Evolutionary conservation across 1,140 invertebrate species (phyloP).

Genomic region (Heliconius eleuchia): DNA sequence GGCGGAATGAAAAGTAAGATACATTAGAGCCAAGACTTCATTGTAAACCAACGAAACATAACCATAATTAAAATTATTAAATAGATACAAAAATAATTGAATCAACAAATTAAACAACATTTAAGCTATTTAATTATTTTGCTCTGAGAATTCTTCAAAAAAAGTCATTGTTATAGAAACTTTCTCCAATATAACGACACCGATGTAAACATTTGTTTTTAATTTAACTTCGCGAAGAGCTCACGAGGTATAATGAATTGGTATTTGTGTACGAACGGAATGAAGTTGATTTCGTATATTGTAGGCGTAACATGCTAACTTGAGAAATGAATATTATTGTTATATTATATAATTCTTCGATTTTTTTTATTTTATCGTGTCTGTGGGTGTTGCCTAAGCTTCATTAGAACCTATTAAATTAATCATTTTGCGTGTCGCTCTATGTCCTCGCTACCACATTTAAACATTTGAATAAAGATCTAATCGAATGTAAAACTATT

Average conservation of each 20-base stretch:
- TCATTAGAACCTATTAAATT: too few relatives aligned
- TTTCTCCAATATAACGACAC: slow-evolving; percentile 36
- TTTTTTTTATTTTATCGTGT: too few relatives aligned
- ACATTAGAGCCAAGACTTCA: too few relatives aligned
- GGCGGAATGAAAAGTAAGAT: too few relatives aligned
- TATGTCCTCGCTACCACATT: too few relatives aligned
- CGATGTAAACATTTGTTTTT: slow-evolving; percentile 47
- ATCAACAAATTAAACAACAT: not conserved
- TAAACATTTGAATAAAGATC: too few relatives aligned
- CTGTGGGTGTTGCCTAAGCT: too few relatives aligned
- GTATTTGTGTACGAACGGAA: not conserved
- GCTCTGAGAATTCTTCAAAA: not conserved
- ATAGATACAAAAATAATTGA: not conserved
- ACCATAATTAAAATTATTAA: not conserved
- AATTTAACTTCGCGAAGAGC: slow-evolving; percentile 43
- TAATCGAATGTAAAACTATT: too few relatives aligned
- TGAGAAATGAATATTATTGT: not conserved
- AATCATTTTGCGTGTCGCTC: too few relatives aligned
- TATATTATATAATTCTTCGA: not conserved
- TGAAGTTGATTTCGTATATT: slow-evolving; percentile 1
- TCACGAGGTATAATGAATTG: slow-evolving; percentile 8
- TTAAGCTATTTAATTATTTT: not conserved
- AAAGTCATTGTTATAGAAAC: slow-evolving; percentile 15
- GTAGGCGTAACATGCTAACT: not conserved
- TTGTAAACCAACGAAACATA: too few relatives aligned